These are phyloP conservation scores for Apodemus speciosus DNA, from an alignment of 2,113 vertebrate genomes.

Conservation along the genomic window DNA sequence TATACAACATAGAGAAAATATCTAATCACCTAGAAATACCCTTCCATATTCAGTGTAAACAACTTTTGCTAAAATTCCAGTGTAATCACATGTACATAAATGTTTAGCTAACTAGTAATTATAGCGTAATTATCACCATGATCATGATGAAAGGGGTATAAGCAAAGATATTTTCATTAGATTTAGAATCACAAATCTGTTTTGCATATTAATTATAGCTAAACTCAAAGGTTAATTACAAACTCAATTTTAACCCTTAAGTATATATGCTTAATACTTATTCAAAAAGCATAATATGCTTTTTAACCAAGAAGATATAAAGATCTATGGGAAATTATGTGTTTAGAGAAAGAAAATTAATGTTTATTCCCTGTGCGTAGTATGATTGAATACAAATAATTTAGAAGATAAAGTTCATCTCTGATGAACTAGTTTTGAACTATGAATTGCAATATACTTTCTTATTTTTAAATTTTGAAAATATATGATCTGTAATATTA, in stretches of 20 bases:
- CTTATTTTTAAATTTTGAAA: slow-evolving; percentile 26
- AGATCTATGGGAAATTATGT: background rate
- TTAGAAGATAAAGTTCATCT: background rate
- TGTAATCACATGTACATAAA: slow-evolving; percentile 74
- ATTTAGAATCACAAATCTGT: slow-evolving; percentile 42
- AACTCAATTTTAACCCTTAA: slow-evolving; percentile 52
- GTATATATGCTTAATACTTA: slow-evolving; percentile 22
- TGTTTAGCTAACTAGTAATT: slow-evolving; percentile 77
- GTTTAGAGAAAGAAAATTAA: slow-evolving; percentile 41
- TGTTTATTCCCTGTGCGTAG: slow-evolving; percentile 29
- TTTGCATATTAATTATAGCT: slow-evolving; percentile 63
- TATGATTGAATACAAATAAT: slow-evolving; percentile 42
- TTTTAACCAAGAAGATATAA: background rate
- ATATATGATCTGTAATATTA: background rate
- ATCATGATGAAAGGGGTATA: slow-evolving; percentile 59
- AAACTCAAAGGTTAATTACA: slow-evolving; percentile 61
- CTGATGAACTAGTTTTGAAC: background rate
- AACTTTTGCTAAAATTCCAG: slow-evolving; percentile 75
- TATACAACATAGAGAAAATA: slow-evolving; percentile 65
- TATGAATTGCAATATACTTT: background rate
- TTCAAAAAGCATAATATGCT: background rate
- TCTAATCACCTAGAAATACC: slow-evolving; percentile 66
- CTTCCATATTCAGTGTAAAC: slow-evolving; percentile 64
- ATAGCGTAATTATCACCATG: slow-evolving; percentile 58
- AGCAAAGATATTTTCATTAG: slow-evolving; percentile 63